Evolutionary conservation across 2,797 vertebrate species (phyloP).

Genomic region (Ficedula albicollis): DNA sequence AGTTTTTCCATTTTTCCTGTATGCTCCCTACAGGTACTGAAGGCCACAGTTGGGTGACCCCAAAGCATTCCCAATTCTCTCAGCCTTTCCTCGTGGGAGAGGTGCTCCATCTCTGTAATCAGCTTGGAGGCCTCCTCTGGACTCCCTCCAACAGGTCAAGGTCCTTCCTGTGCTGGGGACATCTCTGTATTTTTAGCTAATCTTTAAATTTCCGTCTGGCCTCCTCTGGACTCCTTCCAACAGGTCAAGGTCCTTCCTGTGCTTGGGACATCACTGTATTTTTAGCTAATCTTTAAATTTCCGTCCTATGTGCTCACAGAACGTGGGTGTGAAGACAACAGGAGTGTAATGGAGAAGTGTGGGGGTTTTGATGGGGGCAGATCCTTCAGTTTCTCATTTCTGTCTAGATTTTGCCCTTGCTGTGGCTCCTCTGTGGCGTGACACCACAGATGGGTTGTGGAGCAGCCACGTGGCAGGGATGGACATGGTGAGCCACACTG

Average conservation of each 20-base stretch:
- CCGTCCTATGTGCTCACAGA: not conserved
- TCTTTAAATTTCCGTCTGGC: not conserved
- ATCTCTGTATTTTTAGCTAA: not conserved
- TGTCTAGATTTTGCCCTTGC: not conserved
- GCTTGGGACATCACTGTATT: not conserved
- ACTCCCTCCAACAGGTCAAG: not conserved
- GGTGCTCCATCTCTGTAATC: not conserved
- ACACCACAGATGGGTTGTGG: not conserved
- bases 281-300: not conserved
- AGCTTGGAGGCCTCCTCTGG: not conserved
- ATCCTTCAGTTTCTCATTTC: not conserved
- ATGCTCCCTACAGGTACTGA: not conserved
- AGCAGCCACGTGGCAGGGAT: not conserved
- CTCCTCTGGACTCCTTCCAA: not conserved
- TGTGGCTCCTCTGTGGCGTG: not conserved
- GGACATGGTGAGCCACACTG: not conserved
- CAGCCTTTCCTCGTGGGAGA: not conserved
- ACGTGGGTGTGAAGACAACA: not conserved
- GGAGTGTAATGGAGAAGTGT: not conserved
- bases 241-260: slow-evolving; percentile 5
- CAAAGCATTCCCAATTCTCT: not conserved
- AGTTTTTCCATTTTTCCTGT: not conserved
- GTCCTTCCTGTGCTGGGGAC: not conserved
- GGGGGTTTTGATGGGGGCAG: not conserved
- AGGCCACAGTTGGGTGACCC: not conserved